Evolutionary conservation across 2,888 invertebrate species (phyloP).

Genomic region (Cerastis leucographa): DNA sequence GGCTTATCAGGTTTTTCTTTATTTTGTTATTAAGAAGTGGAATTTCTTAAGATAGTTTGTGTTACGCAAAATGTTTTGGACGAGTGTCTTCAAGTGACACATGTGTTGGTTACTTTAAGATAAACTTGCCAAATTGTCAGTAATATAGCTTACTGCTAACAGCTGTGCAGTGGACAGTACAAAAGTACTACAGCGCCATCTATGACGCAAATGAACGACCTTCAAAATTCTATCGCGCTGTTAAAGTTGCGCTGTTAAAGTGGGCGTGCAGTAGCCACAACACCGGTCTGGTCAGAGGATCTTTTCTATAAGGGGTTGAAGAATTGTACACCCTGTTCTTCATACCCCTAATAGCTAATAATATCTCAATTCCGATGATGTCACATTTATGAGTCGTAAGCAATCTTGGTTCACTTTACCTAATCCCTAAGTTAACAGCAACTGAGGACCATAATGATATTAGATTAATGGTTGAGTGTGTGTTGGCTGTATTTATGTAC

Average conservation of each 20-base stretch:
- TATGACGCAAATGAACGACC: not conserved
- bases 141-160: not conserved
- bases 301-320: not conserved
- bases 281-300: not conserved
- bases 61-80: not conserved
- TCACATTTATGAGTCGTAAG: no score
- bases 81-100: not conserved
- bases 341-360: no score
- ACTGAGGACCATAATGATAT: no score
- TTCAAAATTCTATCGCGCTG: not conserved
- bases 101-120: no score
- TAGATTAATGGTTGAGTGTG: no score
- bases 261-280: no score
- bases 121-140: not conserved
- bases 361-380: no score
- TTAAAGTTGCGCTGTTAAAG: not conserved
- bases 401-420: no score
- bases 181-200: not conserved
- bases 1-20: not conserved
- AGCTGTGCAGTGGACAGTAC: not conserved
- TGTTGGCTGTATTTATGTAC: no score
- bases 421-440: no score
- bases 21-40: not conserved
- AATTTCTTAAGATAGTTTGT: not conserved
- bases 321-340: no score